Base-by-base conservation (phyloP, 1,140 invertebrate species). In the Bombus affinis region DNA sequence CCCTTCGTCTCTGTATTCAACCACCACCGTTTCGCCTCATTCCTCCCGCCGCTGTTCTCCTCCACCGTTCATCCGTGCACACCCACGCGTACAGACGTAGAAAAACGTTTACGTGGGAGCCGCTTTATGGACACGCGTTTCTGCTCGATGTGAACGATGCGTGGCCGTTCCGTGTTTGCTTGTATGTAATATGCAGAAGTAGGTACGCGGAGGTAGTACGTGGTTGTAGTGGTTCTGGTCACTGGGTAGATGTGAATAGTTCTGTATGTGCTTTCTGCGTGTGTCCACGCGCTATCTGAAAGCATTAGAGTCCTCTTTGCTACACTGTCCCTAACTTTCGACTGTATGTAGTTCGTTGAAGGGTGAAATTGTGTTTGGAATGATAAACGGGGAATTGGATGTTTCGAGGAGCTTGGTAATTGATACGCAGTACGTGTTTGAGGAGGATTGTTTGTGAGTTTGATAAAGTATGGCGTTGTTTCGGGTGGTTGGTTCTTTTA, bases 1-100 rank as follows among this genome's bases (percentile, higher is more conserved):
- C 59, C 22, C 28, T n/a, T 62, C 59, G 59, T 62, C 44, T 15
- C 25, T 57, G 59, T 82, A 44, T 72, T 39, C 68, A 39, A 12
- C 79, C 79, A 28, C 71, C 78, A 59, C 70, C 82, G 25, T 89
- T 77, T 66, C 81, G 62, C 68, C 75, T 78, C 79, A 39, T 82
- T 83, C 66, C 42, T 47, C 32, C 1, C 79, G 76, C 79, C 28
- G 53, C 39, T 35, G 59, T 53, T 47, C 42, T n/a, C 35, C 32
- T 66, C 8, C 28, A 25, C 28, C 70, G 35, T 74, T 85, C 77
- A 12, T 62, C 10, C 81, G 32, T 47, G 74, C 44, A 80, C 74
- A 57, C 10, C 65, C 66, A 83, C 74, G 81, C 85, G 71, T 65
- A 15, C 65, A 83, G 47, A 71, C 80, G 72, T 68, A 62, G 15